Evolutionary conservation across 2,888 invertebrate species (phyloP), one percentile per base, ranked within the genome.

Genomic region (Dugesia japonica): DNA sequence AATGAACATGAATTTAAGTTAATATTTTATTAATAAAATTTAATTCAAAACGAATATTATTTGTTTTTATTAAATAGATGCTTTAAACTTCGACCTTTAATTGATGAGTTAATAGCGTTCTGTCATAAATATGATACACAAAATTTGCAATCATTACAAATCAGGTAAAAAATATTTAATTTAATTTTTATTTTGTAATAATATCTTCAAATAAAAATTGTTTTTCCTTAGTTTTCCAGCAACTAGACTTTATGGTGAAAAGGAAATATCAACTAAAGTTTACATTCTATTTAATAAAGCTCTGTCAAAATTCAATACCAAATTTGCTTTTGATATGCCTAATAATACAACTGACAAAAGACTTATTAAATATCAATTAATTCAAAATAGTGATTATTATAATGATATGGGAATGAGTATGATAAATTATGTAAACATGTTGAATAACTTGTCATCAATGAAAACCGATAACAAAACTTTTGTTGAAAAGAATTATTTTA

Each of bases 351-450:
- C 4, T 23, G 4, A 4, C 23, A 56, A 56, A 56, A 1, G 17
- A 23, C 1, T n/a, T 9, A n/a, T 56, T 23, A 56, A 23, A 20
- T 23, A 56, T n/a, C 4, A 56, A 13, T n/a, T 56, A 56, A n/a
- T 23, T 20, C 56, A 56, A 56, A 23, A 23, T 20, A 56, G 17
- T 56, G 56, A 56, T 56, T 56, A 56, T 56, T 56, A 56, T 56
- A 56, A 56, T n/a, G 56, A 56, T n/a, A 56, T 56, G 56, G 56
- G 56, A 4, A n/a, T 56, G 7, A 56, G 56, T n/a, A 56, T 56
- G 56, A 4, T 56, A 7, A 56, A 56, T n/a, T 56, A 56, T 56
- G 23, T 56, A 13, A 1, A 23, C 1, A 56, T 56, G 56, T n/a
- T 56, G 23, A 56, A 56, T 56, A 56, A 56, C n/a, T 9, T 56